Evolutionary conservation across 2,888 invertebrate genomes (phyloP).

Genomic region (Erebia aethiops): DNA sequence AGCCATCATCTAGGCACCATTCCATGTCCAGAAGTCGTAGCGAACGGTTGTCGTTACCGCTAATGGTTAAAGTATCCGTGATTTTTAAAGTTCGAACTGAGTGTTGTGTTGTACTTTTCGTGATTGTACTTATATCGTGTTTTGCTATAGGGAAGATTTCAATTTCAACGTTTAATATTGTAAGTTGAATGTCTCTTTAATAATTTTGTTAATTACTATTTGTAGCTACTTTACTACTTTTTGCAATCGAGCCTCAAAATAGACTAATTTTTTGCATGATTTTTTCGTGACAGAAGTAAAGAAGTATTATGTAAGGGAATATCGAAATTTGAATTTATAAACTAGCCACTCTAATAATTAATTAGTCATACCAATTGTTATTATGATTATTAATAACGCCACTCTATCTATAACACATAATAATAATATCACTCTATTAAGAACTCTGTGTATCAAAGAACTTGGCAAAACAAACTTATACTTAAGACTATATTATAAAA

Average conservation of each 20-base stretch:
- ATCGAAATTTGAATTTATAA: too few species aligned
- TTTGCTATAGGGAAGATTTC: conserved; percentile 22
- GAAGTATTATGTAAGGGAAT: background rate
- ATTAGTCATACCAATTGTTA: too few species aligned
- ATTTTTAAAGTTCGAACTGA: conserved; percentile 52
- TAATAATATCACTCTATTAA: too few species aligned
- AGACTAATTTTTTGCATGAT: conserved; percentile 6
- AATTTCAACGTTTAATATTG: conserved; percentile 3
- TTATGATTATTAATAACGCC: too few species aligned
- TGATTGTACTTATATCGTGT: conserved; percentile 45
- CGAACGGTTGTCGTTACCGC: conserved; percentile 57
- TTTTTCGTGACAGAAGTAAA: background rate
- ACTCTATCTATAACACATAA: too few species aligned
- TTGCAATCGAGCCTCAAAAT: background rate
- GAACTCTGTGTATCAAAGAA: background rate
- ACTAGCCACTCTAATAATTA: too few species aligned
- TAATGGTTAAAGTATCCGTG: conserved; percentile 51
- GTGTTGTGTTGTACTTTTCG: conserved; percentile 68
- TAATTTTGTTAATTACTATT: background rate
- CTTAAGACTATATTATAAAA: background rate
- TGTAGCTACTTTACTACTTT: background rate
- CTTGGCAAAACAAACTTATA: background rate
- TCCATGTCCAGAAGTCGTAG: conserved; percentile 65
- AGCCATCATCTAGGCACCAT: conserved; percentile 70
- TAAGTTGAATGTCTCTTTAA: conserved; percentile 17